These are phyloP conservation scores for Forficula auricularia DNA, from an alignment of 1,140 invertebrate species.

Conservation along the genomic window DNA sequence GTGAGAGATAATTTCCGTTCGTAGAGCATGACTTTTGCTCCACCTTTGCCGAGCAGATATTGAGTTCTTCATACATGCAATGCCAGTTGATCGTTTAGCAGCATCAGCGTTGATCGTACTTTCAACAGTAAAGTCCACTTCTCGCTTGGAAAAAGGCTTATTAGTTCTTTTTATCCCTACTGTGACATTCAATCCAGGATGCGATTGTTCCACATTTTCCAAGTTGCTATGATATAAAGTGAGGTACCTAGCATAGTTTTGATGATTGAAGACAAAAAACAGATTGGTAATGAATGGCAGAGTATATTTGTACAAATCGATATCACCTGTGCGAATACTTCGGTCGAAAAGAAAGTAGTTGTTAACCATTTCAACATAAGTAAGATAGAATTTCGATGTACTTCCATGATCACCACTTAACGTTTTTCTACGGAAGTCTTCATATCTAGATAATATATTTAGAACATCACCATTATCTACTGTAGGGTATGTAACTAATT, in stretches of 20 bases:
- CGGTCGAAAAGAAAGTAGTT: constrained; percentile 1
- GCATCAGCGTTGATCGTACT: constrained; percentile 15
- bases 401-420: constrained; percentile 7
- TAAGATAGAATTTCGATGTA: constrained; percentile 8
- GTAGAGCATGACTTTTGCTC: constrained; percentile 9
- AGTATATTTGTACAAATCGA: constrained; percentile 8
- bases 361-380: constrained; percentile 7
- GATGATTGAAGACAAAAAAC: constrained; percentile 10
- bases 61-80: constrained; percentile 12
- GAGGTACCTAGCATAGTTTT: constrained; percentile 10
- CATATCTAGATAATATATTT: constrained; percentile 12
- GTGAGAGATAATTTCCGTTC: constrained; percentile 12
- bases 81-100: constrained; percentile 11
- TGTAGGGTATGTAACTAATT: constrained; percentile 10
- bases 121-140: constrained; percentile 13
- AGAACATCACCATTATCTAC: constrained; percentile 14
- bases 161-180: constrained; percentile 13
- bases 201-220: constrained; percentile 7
- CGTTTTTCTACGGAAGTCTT: constrained; percentile 6
- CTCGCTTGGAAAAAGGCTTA: constrained; percentile 12
- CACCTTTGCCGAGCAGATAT: constrained; percentile 14
- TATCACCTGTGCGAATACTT: constrained; percentile 3
- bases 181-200: constrained; percentile 11
- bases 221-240: constrained; percentile 12
- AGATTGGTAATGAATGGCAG: constrained; percentile 8